phyloP scores from a whole-genome alignment of 2,888 invertebrate species.

The Mesoligia furuncula region DNA sequence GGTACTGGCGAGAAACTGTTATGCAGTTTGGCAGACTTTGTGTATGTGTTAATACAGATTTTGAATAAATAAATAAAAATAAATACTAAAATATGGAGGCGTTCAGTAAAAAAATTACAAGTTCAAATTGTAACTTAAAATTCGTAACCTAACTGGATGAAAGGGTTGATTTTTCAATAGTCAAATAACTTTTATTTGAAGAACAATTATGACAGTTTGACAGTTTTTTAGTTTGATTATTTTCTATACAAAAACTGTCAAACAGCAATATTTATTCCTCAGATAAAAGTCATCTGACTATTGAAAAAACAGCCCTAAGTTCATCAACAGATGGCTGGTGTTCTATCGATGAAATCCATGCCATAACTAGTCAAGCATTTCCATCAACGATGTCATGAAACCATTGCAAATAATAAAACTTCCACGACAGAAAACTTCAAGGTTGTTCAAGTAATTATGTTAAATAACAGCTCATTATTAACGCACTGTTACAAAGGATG shows the following conservation, averaged over 20 bases:
- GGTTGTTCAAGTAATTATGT: slow-evolving; percentile 32
- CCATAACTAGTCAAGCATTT: not conserved
- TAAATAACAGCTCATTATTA: slow-evolving; percentile 23
- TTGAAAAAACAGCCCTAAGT: not conserved
- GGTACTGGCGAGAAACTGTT: too few relatives aligned
- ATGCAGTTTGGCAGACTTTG: too few relatives aligned
- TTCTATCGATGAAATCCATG: slow-evolving; percentile 4
- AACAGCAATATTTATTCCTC: too few relatives aligned
- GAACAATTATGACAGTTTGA: too few relatives aligned
- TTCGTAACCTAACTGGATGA: too few relatives aligned
- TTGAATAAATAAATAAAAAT: not conserved
- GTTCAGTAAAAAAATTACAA: not conserved
- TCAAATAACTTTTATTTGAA: too few relatives aligned
- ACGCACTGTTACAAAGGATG: slow-evolving; percentile 18
- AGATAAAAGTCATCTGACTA: too few relatives aligned
- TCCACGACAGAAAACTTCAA: slow-evolving; percentile 21
- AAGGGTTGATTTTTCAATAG: too few relatives aligned
- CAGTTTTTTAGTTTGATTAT: too few relatives aligned
- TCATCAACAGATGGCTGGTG: not conserved
- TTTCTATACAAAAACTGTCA: too few relatives aligned
- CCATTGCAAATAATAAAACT: slow-evolving; percentile 26
- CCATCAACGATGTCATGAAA: slow-evolving; percentile 13
- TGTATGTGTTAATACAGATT: too few relatives aligned
- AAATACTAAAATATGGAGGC: not conserved
- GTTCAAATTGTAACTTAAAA: too few relatives aligned